Conservation (phyloP, 2,888 invertebrate genomes). For the Hybos culiciformis region DNA sequence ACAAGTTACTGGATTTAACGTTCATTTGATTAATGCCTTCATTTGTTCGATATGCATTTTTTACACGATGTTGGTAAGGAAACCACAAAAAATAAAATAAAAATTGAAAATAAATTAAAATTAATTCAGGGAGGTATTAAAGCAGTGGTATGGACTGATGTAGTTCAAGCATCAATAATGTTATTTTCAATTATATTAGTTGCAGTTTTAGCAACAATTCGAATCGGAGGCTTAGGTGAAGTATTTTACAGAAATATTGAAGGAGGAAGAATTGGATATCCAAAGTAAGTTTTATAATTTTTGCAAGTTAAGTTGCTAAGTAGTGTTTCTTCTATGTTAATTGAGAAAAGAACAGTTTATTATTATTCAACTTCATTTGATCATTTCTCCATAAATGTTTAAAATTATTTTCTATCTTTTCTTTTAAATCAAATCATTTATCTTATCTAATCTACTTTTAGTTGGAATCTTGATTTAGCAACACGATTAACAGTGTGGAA, state of each 20-base stretch:
- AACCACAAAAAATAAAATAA: background rate
- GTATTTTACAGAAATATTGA: constrained; percentile 29
- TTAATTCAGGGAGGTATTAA: constrained; percentile 37
- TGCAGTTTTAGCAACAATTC: constrained; percentile 29
- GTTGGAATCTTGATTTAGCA: constrained; percentile 45
- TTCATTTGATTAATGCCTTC: constrained; percentile 40
- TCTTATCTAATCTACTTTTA: constrained; percentile 20
- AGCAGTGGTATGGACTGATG: constrained; percentile 42
- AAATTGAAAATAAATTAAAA: background rate
- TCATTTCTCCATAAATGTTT: background rate
- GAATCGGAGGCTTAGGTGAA: constrained; percentile 32
- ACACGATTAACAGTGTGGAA: constrained; percentile 52
- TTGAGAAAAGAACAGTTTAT: background rate
- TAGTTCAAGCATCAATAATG: constrained; percentile 35
- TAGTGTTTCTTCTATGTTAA: background rate
- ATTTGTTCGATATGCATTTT: constrained; percentile 43
- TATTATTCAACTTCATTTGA: background rate
- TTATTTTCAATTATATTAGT: constrained; percentile 32
- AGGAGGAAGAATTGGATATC: constrained; percentile 30
- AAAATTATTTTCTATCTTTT: background rate
- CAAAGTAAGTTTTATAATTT: constrained; percentile 24
- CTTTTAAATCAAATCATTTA: background rate
- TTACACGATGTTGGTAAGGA: constrained; percentile 44
- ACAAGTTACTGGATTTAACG: constrained; percentile 40
- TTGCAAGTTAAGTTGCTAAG: background rate